These are phyloP conservation scores for Pseudachorutes palmiensis DNA, from an alignment of 1,140 invertebrate species.

Conservation along the genomic window DNA sequence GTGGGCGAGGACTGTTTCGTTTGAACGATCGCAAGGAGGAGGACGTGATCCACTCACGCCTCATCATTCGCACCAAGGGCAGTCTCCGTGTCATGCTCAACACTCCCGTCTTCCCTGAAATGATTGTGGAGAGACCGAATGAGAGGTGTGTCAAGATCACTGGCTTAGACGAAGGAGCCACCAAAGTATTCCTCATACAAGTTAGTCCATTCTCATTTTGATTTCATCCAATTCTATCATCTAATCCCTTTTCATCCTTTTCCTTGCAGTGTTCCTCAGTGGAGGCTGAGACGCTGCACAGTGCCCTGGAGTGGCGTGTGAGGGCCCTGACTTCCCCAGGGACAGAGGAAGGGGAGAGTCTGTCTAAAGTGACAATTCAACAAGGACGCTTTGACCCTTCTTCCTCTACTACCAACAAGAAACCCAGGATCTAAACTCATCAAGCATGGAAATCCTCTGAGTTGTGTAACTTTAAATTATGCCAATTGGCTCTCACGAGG, in stretches of 20 bases:
- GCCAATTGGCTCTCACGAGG: too few species aligned
- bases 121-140: slow-evolving; percentile 78
- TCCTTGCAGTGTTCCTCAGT: slow-evolving; percentile 58
- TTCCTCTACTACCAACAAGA: too few species aligned
- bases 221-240: slow-evolving; percentile 7
- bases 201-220: slow-evolving; percentile 42
- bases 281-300: slow-evolving; percentile 65
- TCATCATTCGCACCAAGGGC: slow-evolving; percentile 78
- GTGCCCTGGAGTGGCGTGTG: slow-evolving; percentile 59
- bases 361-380: not conserved
- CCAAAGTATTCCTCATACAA: slow-evolving; percentile 79
- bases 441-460: too few species aligned
- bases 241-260: slow-evolving; percentile 39
- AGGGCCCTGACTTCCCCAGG: slow-evolving; percentile 28
- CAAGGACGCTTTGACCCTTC: not conserved
- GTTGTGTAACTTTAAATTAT: too few species aligned
- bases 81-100: slow-evolving; percentile 83
- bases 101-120: slow-evolving; percentile 85
- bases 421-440: too few species aligned
- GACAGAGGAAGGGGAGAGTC: not conserved
- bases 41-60: slow-evolving; percentile 51
- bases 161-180: slow-evolving; percentile 69
- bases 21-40: slow-evolving; percentile 60
- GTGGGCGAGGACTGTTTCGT: slow-evolving; percentile 75
- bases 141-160: slow-evolving; percentile 79